Base-by-base conservation (phyloP, 2,888 invertebrate species). In the Dynastes maya region DNA sequence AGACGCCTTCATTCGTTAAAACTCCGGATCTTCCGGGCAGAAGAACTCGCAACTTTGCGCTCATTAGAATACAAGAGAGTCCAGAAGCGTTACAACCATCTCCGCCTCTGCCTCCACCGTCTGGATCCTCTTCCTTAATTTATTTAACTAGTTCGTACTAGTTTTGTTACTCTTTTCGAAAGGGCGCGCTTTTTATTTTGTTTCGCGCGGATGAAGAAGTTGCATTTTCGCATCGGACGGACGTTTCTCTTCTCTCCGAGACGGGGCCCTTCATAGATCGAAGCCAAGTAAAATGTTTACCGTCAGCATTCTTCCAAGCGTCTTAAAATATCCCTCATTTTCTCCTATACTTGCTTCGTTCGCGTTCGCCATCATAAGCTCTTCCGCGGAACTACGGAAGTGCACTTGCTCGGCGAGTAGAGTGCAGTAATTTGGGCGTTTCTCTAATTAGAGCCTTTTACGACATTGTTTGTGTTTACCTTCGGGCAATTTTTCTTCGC, bases 1-100 rank as follows among this genome's bases (percentile, higher is more conserved):
- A 61, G 32, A 63, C 76, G 76, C 70, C 77, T 70, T 63, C 77
- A 71, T 77, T 77, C 77, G 77, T 77, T 77, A 77, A 77, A 77
- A 77, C 63, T 77, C 55, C 77, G 70, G 76, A 72, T 72, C 58
- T 72, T 72, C 58, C 72, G 72, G 72, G 72, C 72, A 45, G 58
- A 72, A 72, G 72, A 72, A 72, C 72, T 72, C 27, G 72, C 72
- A 72, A 72, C 58, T 72, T 61, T 72, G 32, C 72, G 72, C 72
- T 72, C 72, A 72, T 72, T 72, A 72, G 72, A 72, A 72, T 72
- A 72, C 72, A 58, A 72, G 72, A 37, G 55, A 72, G 72, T 58
- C 72, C 72, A 72, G 72, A 40, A 72, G 45, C 72, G 58, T 72
- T 72, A 72, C 72, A 72, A 58, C 58, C 58, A 29, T 40, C 22